Evolutionary conservation across 2,113 vertebrate genomes (phyloP), one percentile per base, ranked within the genome.

Genomic region (Thalassarche chlororhynchos): DNA sequence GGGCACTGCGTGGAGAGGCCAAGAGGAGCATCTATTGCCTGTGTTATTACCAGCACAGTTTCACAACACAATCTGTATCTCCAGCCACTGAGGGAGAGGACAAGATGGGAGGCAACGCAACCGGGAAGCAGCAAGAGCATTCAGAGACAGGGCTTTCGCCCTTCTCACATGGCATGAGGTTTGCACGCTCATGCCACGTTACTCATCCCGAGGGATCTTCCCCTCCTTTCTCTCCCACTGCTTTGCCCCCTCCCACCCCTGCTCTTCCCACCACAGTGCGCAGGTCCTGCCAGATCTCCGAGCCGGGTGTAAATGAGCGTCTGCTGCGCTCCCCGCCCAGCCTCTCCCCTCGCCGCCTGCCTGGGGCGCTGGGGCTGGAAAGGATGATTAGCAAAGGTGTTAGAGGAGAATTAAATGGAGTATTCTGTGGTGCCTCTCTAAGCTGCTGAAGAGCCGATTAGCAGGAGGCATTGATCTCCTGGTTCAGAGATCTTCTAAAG

Each of bases 401-500:
- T 90, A 83, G 58, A 87, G 96, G 89, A 86, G 91, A 97, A 98
- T 98, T 91, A 89, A 97, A 95, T 28, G 1, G 76, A 94, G 84
- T 80, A 61, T 87, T 91, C 89, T 77, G 82, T 21, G 58, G 84
- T 91, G 72, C 88, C 92, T 96, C 97, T 95, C 96, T 96, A 96
- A 96, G 96, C 94, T 84, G 84, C 84, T 96, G 90, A 95, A 91
- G 91, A 96, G 85, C 87, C 91, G 95, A 97, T 97, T 97, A 98
- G 88, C 89, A 69, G 93, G 75, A 97, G 80, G 85, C 78, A 95
- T 88, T 96, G 95, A 95, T 97, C 92, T 97, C 84, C 64, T 75
- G 86, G 82, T 91, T 92, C 87, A 96, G 96, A 97, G 69, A 96
- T 90, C 84, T 93, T 97, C 93, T 95, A 87, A 94, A 94, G 84